A percentile compares a stretch with the other conserved stretches of the same genome.
These are phyloP conservation scores for Agriopis aurantiaria DNA, from an alignment of 2,888 invertebrate genomes.

Conservation along the genomic window DNA sequence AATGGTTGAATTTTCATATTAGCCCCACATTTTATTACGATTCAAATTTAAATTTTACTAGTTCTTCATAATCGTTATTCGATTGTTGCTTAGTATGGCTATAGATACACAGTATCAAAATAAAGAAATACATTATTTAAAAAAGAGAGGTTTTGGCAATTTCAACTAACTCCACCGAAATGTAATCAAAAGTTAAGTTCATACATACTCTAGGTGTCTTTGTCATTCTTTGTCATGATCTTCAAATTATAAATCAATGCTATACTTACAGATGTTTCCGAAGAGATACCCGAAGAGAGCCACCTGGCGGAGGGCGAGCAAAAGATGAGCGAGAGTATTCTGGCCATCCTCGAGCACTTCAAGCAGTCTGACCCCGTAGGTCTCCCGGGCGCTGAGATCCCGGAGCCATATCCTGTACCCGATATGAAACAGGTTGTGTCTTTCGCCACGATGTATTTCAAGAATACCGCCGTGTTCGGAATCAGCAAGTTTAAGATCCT, in stretches of 20 bases:
- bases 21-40: too few species aligned
- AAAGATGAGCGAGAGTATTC: slow-evolving; percentile 90
- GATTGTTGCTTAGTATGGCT: too few species aligned
- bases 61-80: too few species aligned
- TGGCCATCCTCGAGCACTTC: slow-evolving; percentile 91
- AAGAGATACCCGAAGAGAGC: slow-evolving; percentile 45
- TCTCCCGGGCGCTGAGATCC: slow-evolving; percentile 91
- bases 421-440: slow-evolving; percentile 91
- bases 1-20: too few species aligned
- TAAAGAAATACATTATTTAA: too few species aligned
- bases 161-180: too few species aligned
- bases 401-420: slow-evolving; percentile 93
- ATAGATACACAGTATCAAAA: too few species aligned
- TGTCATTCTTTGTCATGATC: not conserved
- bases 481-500: slow-evolving; percentile 92
- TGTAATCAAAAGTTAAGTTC: too few species aligned
- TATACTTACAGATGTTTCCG: slow-evolving; percentile 45
- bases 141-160: too few species aligned
- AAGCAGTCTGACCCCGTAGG: slow-evolving; percentile 94
- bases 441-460: slow-evolving; percentile 90
- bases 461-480: slow-evolving; percentile 90
- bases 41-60: too few species aligned
- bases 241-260: not conserved
- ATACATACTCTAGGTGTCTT: too few species aligned
- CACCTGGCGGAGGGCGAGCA: slow-evolving; percentile 83